Base-by-base conservation (phyloP, 2,113 vertebrate species). In the Struthidea cinerea region DNA sequence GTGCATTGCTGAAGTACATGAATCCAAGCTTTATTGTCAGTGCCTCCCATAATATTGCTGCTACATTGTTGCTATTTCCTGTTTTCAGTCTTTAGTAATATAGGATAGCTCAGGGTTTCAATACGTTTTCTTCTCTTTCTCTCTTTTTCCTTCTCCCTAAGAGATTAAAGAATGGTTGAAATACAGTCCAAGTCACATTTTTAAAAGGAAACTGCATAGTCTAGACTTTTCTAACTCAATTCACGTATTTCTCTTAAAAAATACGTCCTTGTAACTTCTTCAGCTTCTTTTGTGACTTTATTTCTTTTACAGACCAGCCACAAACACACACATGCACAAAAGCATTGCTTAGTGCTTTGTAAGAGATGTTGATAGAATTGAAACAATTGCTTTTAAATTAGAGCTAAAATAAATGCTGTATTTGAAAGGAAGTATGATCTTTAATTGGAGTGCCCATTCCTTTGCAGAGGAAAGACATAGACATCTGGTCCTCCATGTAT, bases 31-130 rank as follows among this genome's bases (percentile, higher is more conserved):
- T 97, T 95, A 91, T 85, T 96, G 96, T 97, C 84, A 73, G 87
- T 95, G 69, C 95, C 89, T 97, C 92, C 96, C 80, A 84, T 95
- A 97, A 95, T 93, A 97, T 91, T 96, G 94, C 95, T 97, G 97
- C 97, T 97, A 96, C 86, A 97, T 94, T 95, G 89, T 95, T 97
- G 96, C 96, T 96, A 95, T 97, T 98, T 97, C 95, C 97, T 97
- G 23, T 90, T 97, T 97, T 97, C 46, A 87, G 94, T 95, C 88
- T 96, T 97, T 93, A 96, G 93, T 97, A 96, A 96, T 97, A 92
- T 44, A 94, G 90, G 80, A 91, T 86, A 96, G 67, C 32, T 65
- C 79, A 59, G 37, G 37, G 76, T 97, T 97, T 93, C 50, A 65
- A 10, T 73, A 18, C 22, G 7, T 73, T 90, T 77, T 84, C 49